Base-by-base conservation (phyloP, 2,888 invertebrate genomes). In the Spodoptera littoralis region DNA sequence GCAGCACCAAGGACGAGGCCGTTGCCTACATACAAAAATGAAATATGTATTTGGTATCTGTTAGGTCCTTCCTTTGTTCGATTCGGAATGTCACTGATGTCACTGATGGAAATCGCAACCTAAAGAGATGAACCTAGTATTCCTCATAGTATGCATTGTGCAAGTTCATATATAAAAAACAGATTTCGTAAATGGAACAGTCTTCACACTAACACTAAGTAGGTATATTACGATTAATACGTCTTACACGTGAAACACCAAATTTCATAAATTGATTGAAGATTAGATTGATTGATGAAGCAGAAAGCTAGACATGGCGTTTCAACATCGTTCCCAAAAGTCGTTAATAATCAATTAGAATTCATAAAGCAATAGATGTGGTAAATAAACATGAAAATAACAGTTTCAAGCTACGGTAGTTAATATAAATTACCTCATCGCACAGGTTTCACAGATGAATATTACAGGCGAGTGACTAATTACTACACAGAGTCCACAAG, bases 401-500 rank as follows among this genome's bases (percentile, higher is more conserved):
- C 49, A 52, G 51, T 60, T 50, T 42, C 27, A n/a, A 50, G 45
- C 42, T 55, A 51, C 62, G 56, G 52, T 54, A 59, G 55, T 60
- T 53, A 57, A 62, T 64, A 73, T 60, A 61, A 65, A 76, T 66
- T 60, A 70, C 60, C 62, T 65, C 53, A 73, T 65, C 50, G 60
- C 30, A 52, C 48, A 63, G 64, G 63, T 70, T 70, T 68, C 65
- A 68, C 68, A 78, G 73, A 80, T 78, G 73, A 65, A 78, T 69
- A 78, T 67, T 65, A 65, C 68, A 61, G 69, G 53, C 70, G 59
- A 51, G 55, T 73, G 58, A 65, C 76, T 79, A 78, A 89, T 90
- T 90, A 88, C 84, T 84, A 87, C 79, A 86, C 86, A 86, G 81
- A 70, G 80, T 77, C 73, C 80, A 81, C 83, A 86, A 68, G 80